These are phyloP conservation scores for Chaenocephalus aceratus DNA, from an alignment of 2,113 vertebrate genomes.

Conservation along the genomic window DNA sequence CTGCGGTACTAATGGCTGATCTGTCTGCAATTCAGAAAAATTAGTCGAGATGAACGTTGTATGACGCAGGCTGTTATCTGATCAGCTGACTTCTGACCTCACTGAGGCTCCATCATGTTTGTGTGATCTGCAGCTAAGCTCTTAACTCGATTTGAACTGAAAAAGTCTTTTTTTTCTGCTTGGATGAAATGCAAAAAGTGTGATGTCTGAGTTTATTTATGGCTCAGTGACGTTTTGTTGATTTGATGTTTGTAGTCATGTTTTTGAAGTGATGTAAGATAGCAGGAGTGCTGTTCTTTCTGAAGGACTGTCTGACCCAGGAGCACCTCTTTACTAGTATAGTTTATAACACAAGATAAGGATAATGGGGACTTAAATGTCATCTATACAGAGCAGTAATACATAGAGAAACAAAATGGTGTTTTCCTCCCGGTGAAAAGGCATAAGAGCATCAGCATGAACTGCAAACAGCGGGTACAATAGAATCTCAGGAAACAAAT, in stretches of 20 bases:
- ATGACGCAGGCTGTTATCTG: constrained; percentile 41
- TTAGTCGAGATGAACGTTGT: constrained; percentile 9
- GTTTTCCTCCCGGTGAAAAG: too few species aligned
- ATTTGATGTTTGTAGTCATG: constrained; percentile 29
- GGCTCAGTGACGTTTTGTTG: constrained; percentile 47
- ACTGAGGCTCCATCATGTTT: constrained; percentile 51
- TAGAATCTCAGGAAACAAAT: not conserved
- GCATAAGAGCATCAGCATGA: too few species aligned
- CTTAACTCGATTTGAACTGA: constrained; percentile 70
- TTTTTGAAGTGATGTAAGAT: constrained; percentile 21
- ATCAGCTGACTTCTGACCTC: constrained; percentile 62
- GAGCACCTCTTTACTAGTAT: not conserved
- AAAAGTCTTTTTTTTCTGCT: constrained; percentile 56
- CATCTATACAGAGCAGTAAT: too few species aligned
- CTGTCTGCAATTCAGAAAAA: constrained; percentile 29
- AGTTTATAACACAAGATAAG: too few species aligned
- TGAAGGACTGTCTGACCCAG: not conserved
- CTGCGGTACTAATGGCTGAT: constrained; percentile 12
- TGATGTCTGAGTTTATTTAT: constrained; percentile 62
- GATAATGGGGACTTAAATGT: too few species aligned
- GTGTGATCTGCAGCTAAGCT: constrained; percentile 68
- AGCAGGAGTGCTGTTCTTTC: not conserved
- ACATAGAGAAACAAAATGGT: too few species aligned
- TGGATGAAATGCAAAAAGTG: constrained; percentile 32
- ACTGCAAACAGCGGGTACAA: too few species aligned